Conservation (phyloP, 2,888 invertebrate genomes). For the Mongoloraphidia duomilia region DNA sequence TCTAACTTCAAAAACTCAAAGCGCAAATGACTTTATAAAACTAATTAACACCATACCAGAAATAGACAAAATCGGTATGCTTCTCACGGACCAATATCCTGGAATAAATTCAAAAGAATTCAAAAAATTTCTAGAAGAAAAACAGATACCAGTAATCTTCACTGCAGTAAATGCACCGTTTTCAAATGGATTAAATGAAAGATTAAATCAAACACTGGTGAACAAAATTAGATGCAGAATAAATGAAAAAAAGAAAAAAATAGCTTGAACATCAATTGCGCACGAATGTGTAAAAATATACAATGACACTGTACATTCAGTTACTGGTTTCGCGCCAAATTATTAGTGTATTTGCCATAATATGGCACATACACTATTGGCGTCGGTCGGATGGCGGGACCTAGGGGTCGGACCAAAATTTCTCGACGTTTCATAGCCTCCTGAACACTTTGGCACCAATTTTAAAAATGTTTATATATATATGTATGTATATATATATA, state of each 20-base stretch:
- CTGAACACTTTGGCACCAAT: too few relatives aligned
- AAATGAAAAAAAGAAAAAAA: constrained; percentile 2
- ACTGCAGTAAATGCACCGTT: constrained; percentile 11
- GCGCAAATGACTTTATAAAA: constrained; percentile 17
- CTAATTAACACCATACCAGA: constrained; percentile 10
- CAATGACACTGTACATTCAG: constrained; percentile 18
- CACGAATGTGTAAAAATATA: constrained; percentile 16
- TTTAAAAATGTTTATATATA: too few relatives aligned
- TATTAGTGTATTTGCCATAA: too few relatives aligned
- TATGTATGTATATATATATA: too few relatives aligned
- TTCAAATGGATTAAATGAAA: too few relatives aligned
- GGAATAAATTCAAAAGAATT: constrained; percentile 18
- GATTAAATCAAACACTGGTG: too few relatives aligned
- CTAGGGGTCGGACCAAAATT: too few relatives aligned
- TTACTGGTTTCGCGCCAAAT: constrained; percentile 14
- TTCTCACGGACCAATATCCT: constrained; percentile 17
- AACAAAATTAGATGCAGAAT: constrained; percentile 10
- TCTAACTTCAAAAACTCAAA: constrained; percentile 16
- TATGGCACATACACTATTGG: too few relatives aligned
- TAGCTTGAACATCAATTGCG: constrained; percentile 13
- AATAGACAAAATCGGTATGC: constrained; percentile 9
- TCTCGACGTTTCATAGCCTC: too few relatives aligned
- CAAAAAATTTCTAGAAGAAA: constrained; percentile 14
- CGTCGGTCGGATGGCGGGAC: too few relatives aligned
- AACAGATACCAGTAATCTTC: constrained; percentile 10